Percentiles rank a stretch among this genome's conserved stretches.
These are phyloP conservation scores for Andrena flavipes DNA, from an alignment of 2,888 invertebrate genomes.

Conservation along the genomic window DNA sequence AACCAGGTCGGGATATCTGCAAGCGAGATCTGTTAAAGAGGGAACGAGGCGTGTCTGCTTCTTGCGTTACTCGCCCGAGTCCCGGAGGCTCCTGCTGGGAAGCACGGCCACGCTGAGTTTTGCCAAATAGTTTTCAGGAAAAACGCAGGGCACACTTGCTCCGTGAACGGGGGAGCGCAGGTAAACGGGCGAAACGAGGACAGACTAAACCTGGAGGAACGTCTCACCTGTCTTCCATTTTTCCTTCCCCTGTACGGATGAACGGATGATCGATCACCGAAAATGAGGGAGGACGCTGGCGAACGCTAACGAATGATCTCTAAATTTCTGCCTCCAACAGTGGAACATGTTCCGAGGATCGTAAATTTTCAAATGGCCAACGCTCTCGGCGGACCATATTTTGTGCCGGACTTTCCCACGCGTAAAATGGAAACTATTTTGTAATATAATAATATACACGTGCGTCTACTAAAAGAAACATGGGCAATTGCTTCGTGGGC, in stretches of 20 bases:
- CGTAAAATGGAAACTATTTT: too few relatives aligned
- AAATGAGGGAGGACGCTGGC: constrained; percentile 54
- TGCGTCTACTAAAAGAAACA: too few relatives aligned
- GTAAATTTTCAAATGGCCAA: not conserved
- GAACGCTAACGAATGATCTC: constrained; percentile 59
- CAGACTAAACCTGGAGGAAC: constrained; percentile 31
- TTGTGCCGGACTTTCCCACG: too few relatives aligned
- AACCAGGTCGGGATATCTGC: constrained; percentile 65
- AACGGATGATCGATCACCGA: constrained; percentile 70
- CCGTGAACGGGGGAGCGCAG: constrained; percentile 23
- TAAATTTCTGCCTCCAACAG: constrained; percentile 45
- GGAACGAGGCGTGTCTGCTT: constrained; percentile 68
- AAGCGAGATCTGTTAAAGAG: constrained; percentile 64
- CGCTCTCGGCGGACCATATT: too few relatives aligned
- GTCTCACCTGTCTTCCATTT: constrained; percentile 67
- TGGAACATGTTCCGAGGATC: not conserved
- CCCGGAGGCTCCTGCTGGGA: constrained; percentile 57
- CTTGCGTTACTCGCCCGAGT: constrained; percentile 63
- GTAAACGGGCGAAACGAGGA: constrained; percentile 43
- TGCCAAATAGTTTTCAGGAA: constrained; percentile 60
- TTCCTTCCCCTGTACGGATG: constrained; percentile 37
- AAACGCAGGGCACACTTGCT: constrained; percentile 59
- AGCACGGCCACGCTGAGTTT: constrained; percentile 40
- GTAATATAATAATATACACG: too few relatives aligned
- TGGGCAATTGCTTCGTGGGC: too few relatives aligned